phyloP scores from a whole-genome alignment of 37 sponge, comb jelly and placozoan genomes.

The Bolinopsis microptera region DNA sequence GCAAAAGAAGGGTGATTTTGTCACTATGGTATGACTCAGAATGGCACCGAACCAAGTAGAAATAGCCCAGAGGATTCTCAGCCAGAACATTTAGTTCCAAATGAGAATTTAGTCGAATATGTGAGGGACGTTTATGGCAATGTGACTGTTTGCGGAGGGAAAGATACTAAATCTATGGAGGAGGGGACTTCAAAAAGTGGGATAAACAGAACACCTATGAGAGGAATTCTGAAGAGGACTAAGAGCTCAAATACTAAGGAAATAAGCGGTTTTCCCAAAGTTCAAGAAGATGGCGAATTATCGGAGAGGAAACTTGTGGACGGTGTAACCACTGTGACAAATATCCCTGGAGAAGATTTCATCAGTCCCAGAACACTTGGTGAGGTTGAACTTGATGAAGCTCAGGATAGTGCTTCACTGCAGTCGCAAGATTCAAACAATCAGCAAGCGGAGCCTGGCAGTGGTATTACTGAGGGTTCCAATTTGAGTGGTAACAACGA shows the following conservation, averaged over 20 bases:
- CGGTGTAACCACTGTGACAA: neutral
- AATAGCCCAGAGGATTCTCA: neutral
- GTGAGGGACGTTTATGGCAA: neutral
- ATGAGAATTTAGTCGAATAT: neutral
- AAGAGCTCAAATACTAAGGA: neutral
- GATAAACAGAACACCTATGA: neutral
- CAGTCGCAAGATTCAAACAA: too few relatives aligned
- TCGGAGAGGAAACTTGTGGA: neutral
- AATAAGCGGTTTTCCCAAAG: neutral
- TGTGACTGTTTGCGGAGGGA: neutral
- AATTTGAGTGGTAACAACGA: too few relatives aligned
- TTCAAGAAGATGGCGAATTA: neutral
- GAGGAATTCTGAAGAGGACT: neutral
- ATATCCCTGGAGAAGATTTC: neutral
- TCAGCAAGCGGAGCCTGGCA: too few relatives aligned
- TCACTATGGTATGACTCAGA: neutral
- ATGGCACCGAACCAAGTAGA: neutral
- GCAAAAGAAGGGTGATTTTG: neutral
- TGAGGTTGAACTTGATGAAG: too few relatives aligned
- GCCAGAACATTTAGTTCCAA: neutral
- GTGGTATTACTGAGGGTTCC: too few relatives aligned
- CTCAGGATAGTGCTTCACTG: too few relatives aligned
- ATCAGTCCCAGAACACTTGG: too few relatives aligned
- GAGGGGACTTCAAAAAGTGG: neutral
- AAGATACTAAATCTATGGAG: neutral